Base-by-base conservation (phyloP, 1,140 invertebrate species). In the Zelostemma sp. region DNA sequence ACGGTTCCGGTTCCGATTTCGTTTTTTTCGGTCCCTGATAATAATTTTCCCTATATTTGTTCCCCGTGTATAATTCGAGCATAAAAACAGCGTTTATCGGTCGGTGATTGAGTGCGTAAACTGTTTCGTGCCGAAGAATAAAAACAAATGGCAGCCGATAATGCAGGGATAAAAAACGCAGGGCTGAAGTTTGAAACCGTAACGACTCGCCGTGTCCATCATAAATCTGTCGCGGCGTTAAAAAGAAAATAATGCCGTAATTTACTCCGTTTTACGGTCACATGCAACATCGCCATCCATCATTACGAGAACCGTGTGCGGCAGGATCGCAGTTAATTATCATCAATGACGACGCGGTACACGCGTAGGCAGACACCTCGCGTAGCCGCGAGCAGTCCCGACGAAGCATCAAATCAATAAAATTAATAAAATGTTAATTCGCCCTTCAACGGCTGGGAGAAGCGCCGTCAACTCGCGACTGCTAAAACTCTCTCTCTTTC, bases 371-470 rank as follows among this genome's bases (percentile, higher is more conserved):
- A 21, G 61, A 38, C 35, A 14, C 25, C 49, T 55, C 51, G 50
- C 47, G 14, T 21, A 28, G 15, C n/a, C 18, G 12, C 35, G 40
- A 38, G 49, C 16, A 33, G 40, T 51, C 48, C 35, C 38, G 6
- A 33, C 49, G 48, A 45, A 3, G 35, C 40, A 14, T 15, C 40
- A 14, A 15, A 21, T 18, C 43, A 46, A 46, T 46, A 38, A 43
- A 65, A 58, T 65, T 65, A 58, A 65, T 65, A 65, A 65, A 65
- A 56, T 65, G 55, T 57, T 65, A 53, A 65, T 58, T 51, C 47
- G 51, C 35, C 17, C 33, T 38, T 45, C 25, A 47, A 57, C 54
- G 47, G 3, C 21, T 1, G 35, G 9, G 35, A 38, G 2, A 38
- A 38, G 14, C 35, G 9, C 9, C 43, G 43, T 46, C 43, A 46